Evolutionary conservation across 2,113 vertebrate species (phyloP), one percentile per base, ranked within the genome.

Genomic region (Pagrus major): DNA sequence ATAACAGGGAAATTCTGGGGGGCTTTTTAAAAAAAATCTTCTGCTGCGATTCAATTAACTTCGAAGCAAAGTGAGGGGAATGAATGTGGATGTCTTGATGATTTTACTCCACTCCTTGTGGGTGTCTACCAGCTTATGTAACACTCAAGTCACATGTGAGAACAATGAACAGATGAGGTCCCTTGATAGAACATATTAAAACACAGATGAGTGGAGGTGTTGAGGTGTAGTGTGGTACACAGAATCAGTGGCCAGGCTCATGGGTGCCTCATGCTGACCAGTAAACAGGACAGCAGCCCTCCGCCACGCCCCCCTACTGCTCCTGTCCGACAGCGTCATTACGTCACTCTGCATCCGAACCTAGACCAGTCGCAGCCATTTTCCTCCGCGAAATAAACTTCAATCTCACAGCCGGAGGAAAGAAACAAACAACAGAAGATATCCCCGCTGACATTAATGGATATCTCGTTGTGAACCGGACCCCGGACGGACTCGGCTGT

Each of bases 341-440:
- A 90, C 95, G 94, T 96, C 94, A 95, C 84, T 59, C 78, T 81
- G 85, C 91, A 93, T 88, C 93, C 72, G 66, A 84, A 82, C 56
- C 83, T 8, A 56, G 87, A 88, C 66, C 75, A 90, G 86, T 92
- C 89, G 94, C 94, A 92, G 95, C 95, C 95, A 96, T 96, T 94
- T 96, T 95, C 89, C 91, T 93, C 92, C 76, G 90, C 56, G 71
- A 91, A 88, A 93, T 92, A 95, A 94, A 94, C 93, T 96, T 95
- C 89, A 90, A 61, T 84, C 84, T 77, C 80, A 55, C n/a, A 74
- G 82, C 82, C 35, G 10, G 73, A 55, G 68, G 76, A 49, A 64
- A 82, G 85, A 59, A 60, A 68, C 35, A 4, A 69, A 80, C 78
- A 3, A 46, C 54, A 16, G 12, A 35, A 42, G 27, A 66, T 1